Conservation (phyloP, 1,140 invertebrate species). For the Zaprionus inermis region DNA sequence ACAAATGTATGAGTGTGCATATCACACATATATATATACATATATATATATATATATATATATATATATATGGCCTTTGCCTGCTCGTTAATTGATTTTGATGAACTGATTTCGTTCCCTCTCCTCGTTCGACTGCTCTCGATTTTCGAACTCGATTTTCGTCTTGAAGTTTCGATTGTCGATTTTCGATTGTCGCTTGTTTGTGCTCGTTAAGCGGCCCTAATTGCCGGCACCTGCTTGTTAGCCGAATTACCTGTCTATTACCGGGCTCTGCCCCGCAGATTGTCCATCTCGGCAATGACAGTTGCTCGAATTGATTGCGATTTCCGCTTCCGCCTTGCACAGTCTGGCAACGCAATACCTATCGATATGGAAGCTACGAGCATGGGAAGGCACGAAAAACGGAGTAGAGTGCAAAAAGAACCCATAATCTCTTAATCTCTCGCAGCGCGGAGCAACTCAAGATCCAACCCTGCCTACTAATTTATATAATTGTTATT, state of each 20-base stretch:
- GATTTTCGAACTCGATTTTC: not conserved
- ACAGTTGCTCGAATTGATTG: conserved; percentile 50
- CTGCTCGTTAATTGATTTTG: conserved; percentile 35
- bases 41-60: not conserved
- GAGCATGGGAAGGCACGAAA: not conserved
- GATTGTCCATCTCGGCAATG: conserved; percentile 42
- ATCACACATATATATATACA: not conserved
- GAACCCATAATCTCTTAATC: not conserved
- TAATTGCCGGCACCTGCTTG: conserved; percentile 24
- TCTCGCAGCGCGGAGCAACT: no score
- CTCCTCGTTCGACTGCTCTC: conserved; percentile 3
- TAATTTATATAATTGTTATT: conserved; percentile 11
- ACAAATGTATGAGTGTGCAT: conserved; percentile 31
- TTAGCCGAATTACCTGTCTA: conserved; percentile 6
- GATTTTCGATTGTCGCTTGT: not conserved
- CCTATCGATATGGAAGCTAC: not conserved
- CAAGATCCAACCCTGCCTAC: not conserved
- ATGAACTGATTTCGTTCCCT: conserved; percentile 31
- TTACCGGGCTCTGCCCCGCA: no score
- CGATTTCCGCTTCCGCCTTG: conserved; percentile 65
- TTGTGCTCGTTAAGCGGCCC: not conserved
- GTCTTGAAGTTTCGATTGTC: conserved; percentile 4
- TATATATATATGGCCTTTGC: conserved; percentile 14
- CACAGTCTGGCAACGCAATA: not conserved
- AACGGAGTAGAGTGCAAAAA: not conserved